Evolutionary conservation across 1,140 invertebrate genomes (phyloP), one percentile per base, ranked within the genome.

Genomic region (Zaprionus ghesquierei): DNA sequence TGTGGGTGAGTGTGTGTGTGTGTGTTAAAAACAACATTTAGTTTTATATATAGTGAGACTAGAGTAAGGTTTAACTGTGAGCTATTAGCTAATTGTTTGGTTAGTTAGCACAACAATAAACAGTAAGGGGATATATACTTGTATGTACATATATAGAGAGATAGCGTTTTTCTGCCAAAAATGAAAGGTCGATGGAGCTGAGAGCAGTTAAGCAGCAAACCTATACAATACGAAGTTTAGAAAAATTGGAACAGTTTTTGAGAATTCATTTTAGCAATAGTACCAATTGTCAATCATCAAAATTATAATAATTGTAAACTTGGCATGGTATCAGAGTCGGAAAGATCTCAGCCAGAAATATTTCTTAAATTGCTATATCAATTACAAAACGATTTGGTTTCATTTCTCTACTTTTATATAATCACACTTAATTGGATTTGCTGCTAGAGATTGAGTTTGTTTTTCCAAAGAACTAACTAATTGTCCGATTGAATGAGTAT

Each of bases 21-120:
- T 31, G 20, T 50, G 62, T 64, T 62, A 59, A 27, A 46, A 69
- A 84, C 80, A 75, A 82, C 70, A 80, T 66, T 85, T 53, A 86
- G 35, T 85, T 61, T 25, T 63, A 41, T 50, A 23, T 60, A 41
- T 61, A 25, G 81, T 77, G 69, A 73, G 54, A 46, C 69, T 75
- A 79, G 25, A 46, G 49, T 62, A 69, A 69, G 69, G 33, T 50
- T 35, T 53, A 85, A 68, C 46, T 66, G 59, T 63, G 79, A 62
- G 20, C 38, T 64, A 64, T 13, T 61, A 33, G 12, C 33, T 69
- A 55, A 50, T 12, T 46, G 44, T 33, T 33, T 53, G 31, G 31
- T 56, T 78, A 58, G 72, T 77, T 77, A 63, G 65, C 44, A 33
- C 44, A 44, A 49, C 10, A 56, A 69, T 18, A 59, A 58, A 55